phyloP scores from a whole-genome alignment of 2,888 invertebrate species.

The Phragmatobia fuliginosa region DNA sequence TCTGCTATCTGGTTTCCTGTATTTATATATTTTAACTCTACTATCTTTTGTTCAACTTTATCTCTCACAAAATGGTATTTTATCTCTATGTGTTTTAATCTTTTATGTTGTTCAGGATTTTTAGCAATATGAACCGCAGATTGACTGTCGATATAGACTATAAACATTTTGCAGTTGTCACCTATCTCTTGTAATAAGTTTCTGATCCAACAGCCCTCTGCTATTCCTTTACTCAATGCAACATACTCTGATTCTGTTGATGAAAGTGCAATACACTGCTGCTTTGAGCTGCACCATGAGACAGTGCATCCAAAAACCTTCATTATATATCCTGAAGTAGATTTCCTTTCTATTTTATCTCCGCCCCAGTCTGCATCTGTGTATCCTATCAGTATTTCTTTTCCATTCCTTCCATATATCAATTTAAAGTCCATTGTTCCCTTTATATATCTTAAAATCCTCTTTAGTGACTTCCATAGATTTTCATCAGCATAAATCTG shows the following conservation, averaged over 20 bases:
- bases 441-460: neutral
- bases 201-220: slow-evolving; percentile 29
- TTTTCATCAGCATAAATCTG: no score
- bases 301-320: slow-evolving; percentile 29
- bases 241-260: slow-evolving; percentile 49
- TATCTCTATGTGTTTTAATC: no score
- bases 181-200: slow-evolving; percentile 10
- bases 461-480: neutral
- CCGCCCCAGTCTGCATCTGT: neutral
- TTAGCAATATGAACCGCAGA: neutral
- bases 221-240: slow-evolving; percentile 38
- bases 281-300: slow-evolving; percentile 44
- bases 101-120: no score
- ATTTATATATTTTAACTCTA: no score
- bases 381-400: neutral
- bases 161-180: slow-evolving; percentile 16
- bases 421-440: no score
- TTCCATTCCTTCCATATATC: neutral
- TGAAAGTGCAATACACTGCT: slow-evolving; percentile 44
- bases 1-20: no score
- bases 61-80: no score
- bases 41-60: no score
- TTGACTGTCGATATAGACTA: slow-evolving; percentile 22
- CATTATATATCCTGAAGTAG: slow-evolving; percentile 2
- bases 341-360: neutral